Evolutionary conservation across 92 coral and sea anemone species (phyloP).

Genomic region (Porites rus): DNA sequence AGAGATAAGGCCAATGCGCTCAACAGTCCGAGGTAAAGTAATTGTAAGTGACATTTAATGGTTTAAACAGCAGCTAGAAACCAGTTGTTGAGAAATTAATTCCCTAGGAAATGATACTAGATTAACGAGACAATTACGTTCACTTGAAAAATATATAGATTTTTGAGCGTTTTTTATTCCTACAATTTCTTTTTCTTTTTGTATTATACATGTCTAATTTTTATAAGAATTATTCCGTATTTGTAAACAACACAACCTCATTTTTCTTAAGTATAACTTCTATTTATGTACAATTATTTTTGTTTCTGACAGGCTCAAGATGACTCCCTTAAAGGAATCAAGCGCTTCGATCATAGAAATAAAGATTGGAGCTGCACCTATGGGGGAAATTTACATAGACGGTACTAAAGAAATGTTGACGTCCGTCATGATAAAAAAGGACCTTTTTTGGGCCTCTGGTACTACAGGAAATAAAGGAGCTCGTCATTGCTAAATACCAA

Average conservation of each 20-base stretch:
- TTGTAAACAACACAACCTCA: not conserved
- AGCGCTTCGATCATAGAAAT: not conserved
- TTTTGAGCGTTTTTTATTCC: no score
- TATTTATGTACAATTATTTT: not conserved
- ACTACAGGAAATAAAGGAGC: no score
- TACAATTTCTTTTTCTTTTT: no score
- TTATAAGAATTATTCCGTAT: no score
- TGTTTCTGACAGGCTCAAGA: not conserved
- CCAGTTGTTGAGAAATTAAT: slow-evolving; percentile 1
- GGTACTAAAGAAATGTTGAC: not conserved
- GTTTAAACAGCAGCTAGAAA: not conserved
- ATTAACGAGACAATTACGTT: no score
- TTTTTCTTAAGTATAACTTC: not conserved
- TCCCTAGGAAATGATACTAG: not conserved
- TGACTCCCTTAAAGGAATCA: not conserved
- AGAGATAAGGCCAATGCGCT: slow-evolving; percentile 1
- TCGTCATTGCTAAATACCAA: no score
- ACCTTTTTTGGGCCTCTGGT: no score
- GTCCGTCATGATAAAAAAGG: not conserved
- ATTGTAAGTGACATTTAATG: not conserved
- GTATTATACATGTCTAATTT: no score
- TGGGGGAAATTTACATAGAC: not conserved
- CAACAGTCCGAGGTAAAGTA: not conserved
- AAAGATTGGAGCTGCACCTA: not conserved
- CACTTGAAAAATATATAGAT: no score